phyloP scores from a whole-genome alignment of 2,797 vertebrate genomes.

The Vultur gryphus region DNA sequence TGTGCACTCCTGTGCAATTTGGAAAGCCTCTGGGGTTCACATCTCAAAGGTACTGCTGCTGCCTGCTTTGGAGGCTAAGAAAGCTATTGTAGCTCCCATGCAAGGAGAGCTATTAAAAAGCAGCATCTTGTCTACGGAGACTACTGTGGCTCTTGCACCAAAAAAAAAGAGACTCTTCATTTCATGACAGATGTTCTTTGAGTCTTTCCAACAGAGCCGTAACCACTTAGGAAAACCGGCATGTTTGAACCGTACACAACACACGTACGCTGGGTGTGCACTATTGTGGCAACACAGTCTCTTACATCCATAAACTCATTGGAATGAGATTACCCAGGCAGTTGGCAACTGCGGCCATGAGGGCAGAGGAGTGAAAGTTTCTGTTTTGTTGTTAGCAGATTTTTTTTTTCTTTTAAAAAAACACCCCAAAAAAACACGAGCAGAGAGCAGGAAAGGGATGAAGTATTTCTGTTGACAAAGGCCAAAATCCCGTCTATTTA shows the following conservation, averaged over 20 bases:
- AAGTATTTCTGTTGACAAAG: slow-evolving; percentile 46
- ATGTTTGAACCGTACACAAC: neutral
- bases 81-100: neutral
- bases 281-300: slow-evolving; percentile 53
- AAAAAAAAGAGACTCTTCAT: neutral
- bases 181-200: neutral
- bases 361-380: slow-evolving; percentile 18
- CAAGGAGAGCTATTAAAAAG: neutral
- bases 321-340: slow-evolving; percentile 9
- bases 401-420: neutral
- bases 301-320: neutral
- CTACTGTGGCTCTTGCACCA: neutral
- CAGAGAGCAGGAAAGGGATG: neutral
- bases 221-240: neutral
- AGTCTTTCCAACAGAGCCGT: neutral
- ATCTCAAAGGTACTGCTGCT: neutral
- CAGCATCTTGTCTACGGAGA: neutral
- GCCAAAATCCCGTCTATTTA: slow-evolving; percentile 42
- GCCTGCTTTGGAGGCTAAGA: neutral
- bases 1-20: too few species aligned
- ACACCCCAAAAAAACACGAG: neutral
- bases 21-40: neutral
- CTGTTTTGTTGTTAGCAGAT: neutral
- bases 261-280: neutral
- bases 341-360: neutral